Evolutionary conservation across 2,797 vertebrate species (phyloP), one percentile per base, ranked within the genome.

Genomic region (Parauchenoglanis punctatus): DNA sequence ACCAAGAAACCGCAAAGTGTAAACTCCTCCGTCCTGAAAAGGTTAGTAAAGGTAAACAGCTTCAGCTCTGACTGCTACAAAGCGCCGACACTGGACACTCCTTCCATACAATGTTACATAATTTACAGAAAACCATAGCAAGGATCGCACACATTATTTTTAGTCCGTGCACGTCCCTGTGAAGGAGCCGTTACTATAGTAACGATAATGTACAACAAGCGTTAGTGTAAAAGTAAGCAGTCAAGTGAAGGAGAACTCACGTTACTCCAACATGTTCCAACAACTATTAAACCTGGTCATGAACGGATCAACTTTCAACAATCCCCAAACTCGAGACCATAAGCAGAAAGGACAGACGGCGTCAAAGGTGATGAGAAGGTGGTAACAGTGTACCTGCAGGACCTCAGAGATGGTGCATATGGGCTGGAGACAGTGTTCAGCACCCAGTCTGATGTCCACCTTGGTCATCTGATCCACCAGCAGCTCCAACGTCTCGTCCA

Each of bases 401-500:
- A 95, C 89, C 63, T 94, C 93, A 58, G 93, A 89, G 75, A 95
- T 77, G 12, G 89, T 91, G 83, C 91, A 70, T 44, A 91, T 75
- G 31, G 90, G 81, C 75, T 89, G 90, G 40, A 89, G 58, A 44
- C 80, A 70, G 56, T 85, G 77, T 46, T 85, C 46, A 35, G 91
- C 46, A 54, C 28, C 58, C 77, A 88, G 72, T 23, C 90, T 35
- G 0, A 90, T 58, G 63, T 93, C 90, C 76, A 95, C 87, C n/a
- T 93, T 94, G 84, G 95, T 89, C 94, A 96, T 95, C 49, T 92
- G 89, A 75, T 89, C 91, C 68, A 96, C 90, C 59, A 96, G 87
- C 40, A 92, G 92, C 88, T 95, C 94, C 78, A 96, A 86, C 3
- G 93, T 91, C 59, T 92, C 84, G 0, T 93, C 94, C 88, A 96